Evolutionary conservation across 1,140 invertebrate genomes (phyloP).

Genomic region (Lordiphosa clarofinis): DNA sequence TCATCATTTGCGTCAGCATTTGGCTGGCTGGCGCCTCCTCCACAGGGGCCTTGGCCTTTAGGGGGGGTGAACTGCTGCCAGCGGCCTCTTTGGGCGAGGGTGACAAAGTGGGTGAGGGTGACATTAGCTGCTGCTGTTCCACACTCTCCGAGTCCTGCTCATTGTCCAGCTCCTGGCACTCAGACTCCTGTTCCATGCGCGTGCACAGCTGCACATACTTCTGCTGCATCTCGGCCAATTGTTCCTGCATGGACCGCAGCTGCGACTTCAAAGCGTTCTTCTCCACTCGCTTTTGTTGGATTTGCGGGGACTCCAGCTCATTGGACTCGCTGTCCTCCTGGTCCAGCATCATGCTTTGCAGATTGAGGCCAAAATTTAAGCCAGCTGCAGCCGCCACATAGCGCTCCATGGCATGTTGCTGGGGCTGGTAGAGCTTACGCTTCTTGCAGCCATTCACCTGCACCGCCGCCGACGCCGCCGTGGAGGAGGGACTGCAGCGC

Average conservation of each 20-base stretch:
- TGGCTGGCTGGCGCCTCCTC: constrained; percentile 80
- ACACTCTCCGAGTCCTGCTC: constrained; percentile 83
- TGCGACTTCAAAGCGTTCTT: constrained; percentile 92
- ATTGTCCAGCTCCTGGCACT: constrained; percentile 85
- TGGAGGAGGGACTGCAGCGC: constrained; percentile 89
- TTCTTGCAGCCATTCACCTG: constrained; percentile 96
- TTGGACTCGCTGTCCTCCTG: constrained; percentile 89
- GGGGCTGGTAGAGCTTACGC: constrained; percentile 97
- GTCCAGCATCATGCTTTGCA: constrained; percentile 81
- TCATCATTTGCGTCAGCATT: constrained; percentile 85
- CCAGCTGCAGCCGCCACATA: constrained; percentile 83
- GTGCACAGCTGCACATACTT: constrained; percentile 93
- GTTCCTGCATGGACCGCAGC: constrained; percentile 91
- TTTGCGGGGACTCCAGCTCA: constrained; percentile 85
- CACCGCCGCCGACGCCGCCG: constrained; percentile 82
- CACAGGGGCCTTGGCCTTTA: constrained; percentile 32
- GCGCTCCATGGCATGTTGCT: constrained; percentile 90
- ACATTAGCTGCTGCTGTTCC: constrained; percentile 82
- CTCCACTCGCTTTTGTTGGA: constrained; percentile 90
- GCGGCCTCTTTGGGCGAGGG: constrained; percentile 82
- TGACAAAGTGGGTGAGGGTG: constrained; percentile 78
- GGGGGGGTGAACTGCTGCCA: constrained; percentile 81
- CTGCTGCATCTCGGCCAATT: constrained; percentile 93
- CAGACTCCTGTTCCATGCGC: constrained; percentile 89
- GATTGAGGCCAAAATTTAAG: constrained; percentile 79